Percentiles rank a stretch among this genome's conserved stretches.
Conservation (phyloP, 2,888 invertebrate genomes). For the Sinodicranocentrus sp. region DNA sequence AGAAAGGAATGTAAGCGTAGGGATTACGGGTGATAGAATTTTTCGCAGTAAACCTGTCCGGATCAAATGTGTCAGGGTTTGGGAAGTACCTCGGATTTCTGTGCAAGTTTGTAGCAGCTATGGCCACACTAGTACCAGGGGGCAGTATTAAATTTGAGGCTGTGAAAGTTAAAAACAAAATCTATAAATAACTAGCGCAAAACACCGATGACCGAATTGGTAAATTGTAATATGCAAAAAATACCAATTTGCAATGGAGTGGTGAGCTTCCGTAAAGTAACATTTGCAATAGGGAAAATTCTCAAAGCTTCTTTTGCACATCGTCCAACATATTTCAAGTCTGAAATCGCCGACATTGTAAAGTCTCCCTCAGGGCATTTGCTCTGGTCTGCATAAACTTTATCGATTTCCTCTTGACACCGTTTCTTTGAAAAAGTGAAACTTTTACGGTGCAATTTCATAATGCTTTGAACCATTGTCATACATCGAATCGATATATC, state of each 20-base stretch:
- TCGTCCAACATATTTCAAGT: conserved; percentile 43
- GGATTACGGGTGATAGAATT: conserved; percentile 27
- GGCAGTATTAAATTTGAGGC: conserved; percentile 34
- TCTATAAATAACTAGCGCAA: not conserved
- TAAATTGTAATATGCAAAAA: not conserved
- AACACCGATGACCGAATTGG: not conserved
- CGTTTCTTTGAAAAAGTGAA: too few relatives aligned
- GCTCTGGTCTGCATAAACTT: conserved; percentile 13
- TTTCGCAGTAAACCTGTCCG: conserved; percentile 40
- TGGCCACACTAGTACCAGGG: conserved; percentile 19
- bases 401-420: conserved; percentile 51
- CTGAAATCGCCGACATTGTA: conserved; percentile 31
- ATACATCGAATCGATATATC: not conserved
- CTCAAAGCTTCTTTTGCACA: conserved; percentile 51
- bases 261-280: conserved; percentile 17
- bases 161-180: conserved; percentile 3
- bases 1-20: conserved; percentile 53
- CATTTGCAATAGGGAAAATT: conserved; percentile 37
- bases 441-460: too few relatives aligned
- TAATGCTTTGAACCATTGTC: not conserved
- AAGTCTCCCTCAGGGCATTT: conserved; percentile 56
- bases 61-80: conserved; percentile 53
- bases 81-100: conserved; percentile 39
- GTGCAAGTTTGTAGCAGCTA: conserved; percentile 26
- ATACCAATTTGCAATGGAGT: conserved; percentile 40